These are phyloP conservation scores for Phylloscopus whistleri DNA, from an alignment of 2,113 vertebrate genomes.

Conservation along the genomic window DNA sequence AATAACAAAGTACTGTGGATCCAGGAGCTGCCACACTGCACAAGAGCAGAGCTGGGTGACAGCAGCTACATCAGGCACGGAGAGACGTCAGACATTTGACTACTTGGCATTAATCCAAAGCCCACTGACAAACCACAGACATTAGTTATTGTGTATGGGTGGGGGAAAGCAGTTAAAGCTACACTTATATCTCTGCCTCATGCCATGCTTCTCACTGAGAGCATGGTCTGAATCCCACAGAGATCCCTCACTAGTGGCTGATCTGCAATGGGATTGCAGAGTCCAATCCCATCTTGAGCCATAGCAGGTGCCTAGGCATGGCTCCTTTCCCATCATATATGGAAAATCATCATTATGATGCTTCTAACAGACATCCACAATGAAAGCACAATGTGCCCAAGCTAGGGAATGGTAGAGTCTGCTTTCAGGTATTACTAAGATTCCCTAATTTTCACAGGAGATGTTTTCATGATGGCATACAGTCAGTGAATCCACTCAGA, in stretches of 20 bases:
- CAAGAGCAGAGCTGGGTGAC: background rate
- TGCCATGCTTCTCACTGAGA: background rate
- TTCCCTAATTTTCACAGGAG: background rate
- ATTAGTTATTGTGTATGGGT: rapidly evolving
- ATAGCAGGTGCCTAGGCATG: background rate
- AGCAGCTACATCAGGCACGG: background rate
- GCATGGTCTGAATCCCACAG: background rate
- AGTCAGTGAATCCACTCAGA: background rate
- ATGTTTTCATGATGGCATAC: background rate
- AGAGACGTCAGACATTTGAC: background rate
- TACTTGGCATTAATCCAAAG: background rate
- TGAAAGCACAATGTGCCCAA: rapidly evolving
- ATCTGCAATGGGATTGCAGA: background rate
- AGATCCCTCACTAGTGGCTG: background rate
- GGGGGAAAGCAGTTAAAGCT: background rate
- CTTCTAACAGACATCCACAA: background rate
- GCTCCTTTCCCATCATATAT: background rate
- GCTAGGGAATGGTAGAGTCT: background rate
- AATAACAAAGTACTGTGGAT: background rate
- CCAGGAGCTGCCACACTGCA: background rate
- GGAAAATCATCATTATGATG: background rate
- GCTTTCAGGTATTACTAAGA: background rate
- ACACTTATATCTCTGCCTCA: background rate
- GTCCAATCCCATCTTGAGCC: background rate
- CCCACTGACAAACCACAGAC: background rate